Conservation (phyloP, 1,140 invertebrate species). For the Drosophila arizonae region DNA sequence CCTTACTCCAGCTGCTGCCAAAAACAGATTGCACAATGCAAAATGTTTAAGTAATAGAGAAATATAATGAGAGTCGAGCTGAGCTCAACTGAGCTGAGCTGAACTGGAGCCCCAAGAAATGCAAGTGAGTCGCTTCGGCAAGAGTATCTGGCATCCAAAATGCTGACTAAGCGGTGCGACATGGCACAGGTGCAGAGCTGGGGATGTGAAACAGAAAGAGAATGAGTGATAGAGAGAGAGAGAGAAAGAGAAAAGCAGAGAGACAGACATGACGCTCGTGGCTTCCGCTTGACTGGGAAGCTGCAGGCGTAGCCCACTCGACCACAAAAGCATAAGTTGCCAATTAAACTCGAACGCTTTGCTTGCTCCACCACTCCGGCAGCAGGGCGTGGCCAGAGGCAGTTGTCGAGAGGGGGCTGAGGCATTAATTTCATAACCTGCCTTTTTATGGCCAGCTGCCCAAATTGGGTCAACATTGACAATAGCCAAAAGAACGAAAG, state of each 20-base stretch:
- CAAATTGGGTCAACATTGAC: slow-evolving; percentile 81
- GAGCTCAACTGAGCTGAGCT: background rate
- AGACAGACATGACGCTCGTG: slow-evolving; percentile 37
- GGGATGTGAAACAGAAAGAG: background rate
- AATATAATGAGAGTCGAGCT: background rate
- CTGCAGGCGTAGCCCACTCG: slow-evolving; percentile 45
- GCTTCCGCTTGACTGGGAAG: slow-evolving; percentile 31
- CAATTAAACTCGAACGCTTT: slow-evolving; percentile 80
- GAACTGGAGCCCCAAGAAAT: too few species aligned
- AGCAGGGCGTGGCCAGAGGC: slow-evolving; percentile 1
- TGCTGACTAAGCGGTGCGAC: background rate
- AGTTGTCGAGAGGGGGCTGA: background rate
- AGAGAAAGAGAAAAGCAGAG: background rate
- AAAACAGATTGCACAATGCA: slow-evolving; percentile 11
- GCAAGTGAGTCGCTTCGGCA: too few species aligned
- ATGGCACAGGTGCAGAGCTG: slow-evolving; percentile 4
- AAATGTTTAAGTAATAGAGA: background rate
- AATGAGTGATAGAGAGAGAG: background rate
- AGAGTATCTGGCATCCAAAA: slow-evolving; percentile 6
- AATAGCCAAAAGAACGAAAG: slow-evolving; percentile 54
- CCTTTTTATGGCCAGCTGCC: slow-evolving; percentile 76
- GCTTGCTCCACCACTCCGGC: slow-evolving; percentile 34
- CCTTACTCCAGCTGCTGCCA: slow-evolving; percentile 2
- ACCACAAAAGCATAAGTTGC: slow-evolving; percentile 81
- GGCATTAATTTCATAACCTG: slow-evolving; percentile 79